Percentiles rank a stretch among this genome's conserved stretches.
phyloP scores from a whole-genome alignment of 2,113 vertebrate species.

The Hassar affinis region DNA sequence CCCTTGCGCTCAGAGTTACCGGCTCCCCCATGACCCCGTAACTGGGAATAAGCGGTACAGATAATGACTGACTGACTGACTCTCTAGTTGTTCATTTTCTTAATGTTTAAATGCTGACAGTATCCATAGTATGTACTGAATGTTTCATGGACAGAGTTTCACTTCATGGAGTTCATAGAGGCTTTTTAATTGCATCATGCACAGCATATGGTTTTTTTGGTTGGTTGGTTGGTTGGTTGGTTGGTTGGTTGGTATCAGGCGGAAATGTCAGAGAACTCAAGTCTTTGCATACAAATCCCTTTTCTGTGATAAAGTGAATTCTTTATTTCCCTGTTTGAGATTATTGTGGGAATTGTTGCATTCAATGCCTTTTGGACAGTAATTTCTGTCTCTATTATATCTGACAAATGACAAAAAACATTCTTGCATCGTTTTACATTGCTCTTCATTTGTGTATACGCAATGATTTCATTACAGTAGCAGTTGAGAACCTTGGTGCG shows the following conservation, averaged over 20 bases:
- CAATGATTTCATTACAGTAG: not conserved
- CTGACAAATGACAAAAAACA: not conserved
- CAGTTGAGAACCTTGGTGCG: not conserved
- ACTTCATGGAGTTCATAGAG: not conserved
- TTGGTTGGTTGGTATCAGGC: not conserved
- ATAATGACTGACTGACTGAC: too few species aligned
- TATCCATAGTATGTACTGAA: not conserved
- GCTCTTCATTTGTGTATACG: not conserved
- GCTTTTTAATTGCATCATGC: not conserved
- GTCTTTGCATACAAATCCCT: not conserved
- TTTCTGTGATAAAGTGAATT: not conserved
- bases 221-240: too few species aligned
- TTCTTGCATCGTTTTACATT: not conserved
- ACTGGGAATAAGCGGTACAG: too few species aligned
- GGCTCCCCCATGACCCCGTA: too few species aligned
- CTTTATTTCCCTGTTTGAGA: not conserved
- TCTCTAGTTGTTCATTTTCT: not conserved
- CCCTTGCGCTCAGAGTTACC: too few species aligned
- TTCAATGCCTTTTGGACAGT: not conserved
- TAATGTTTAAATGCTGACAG: not conserved
- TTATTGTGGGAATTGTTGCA: not conserved
- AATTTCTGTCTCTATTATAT: not conserved
- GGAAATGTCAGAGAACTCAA: not conserved
- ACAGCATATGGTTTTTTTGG: too few species aligned
- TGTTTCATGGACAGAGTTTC: not conserved